phyloP scores from a whole-genome alignment of 1,140 invertebrate genomes.

The Capitella teleta region DNA sequence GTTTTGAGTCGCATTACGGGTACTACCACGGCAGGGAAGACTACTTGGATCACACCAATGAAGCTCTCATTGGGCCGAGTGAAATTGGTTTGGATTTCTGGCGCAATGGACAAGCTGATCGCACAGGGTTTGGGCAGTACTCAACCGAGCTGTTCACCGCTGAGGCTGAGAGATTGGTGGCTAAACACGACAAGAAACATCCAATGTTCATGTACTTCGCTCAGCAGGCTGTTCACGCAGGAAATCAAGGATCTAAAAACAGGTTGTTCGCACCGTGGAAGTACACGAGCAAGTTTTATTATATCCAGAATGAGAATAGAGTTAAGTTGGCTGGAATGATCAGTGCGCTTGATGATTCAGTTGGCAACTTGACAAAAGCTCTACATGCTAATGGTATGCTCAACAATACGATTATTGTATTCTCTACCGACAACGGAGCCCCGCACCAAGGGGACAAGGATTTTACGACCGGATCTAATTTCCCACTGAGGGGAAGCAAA shows the following conservation, averaged over 20 bases:
- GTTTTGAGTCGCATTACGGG: slow-evolving; percentile 46
- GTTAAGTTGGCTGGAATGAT: no score
- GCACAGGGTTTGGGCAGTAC: slow-evolving; percentile 59
- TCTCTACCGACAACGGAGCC: slow-evolving; percentile 40
- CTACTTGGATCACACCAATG: slow-evolving; percentile 32
- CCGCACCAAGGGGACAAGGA: slow-evolving; percentile 54
- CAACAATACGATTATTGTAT: slow-evolving; percentile 44
- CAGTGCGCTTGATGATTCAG: slow-evolving; percentile 43
- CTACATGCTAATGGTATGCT: slow-evolving; percentile 39
- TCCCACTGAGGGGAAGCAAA: slow-evolving; percentile 49
- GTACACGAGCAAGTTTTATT: no score
- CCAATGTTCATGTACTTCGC: no score
- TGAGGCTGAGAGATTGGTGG: slow-evolving; percentile 59
- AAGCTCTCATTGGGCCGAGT: no score
- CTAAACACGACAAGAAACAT: slow-evolving; percentile 57
- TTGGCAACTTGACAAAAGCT: slow-evolving; percentile 42
- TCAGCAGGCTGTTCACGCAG: no score
- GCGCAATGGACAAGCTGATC: slow-evolving; percentile 18
- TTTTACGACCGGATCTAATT: no score
- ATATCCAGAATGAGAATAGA: no score
- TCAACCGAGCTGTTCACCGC: slow-evolving; percentile 71
- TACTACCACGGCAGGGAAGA: slow-evolving; percentile 43
- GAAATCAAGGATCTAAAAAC: no score
- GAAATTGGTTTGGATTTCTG: slow-evolving; percentile 35
- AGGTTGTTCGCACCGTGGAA: no score